Evolutionary conservation across 2,797 vertebrate genomes (phyloP), one percentile per base, ranked within the genome.

Genomic region (Harpagifer antarcticus): DNA sequence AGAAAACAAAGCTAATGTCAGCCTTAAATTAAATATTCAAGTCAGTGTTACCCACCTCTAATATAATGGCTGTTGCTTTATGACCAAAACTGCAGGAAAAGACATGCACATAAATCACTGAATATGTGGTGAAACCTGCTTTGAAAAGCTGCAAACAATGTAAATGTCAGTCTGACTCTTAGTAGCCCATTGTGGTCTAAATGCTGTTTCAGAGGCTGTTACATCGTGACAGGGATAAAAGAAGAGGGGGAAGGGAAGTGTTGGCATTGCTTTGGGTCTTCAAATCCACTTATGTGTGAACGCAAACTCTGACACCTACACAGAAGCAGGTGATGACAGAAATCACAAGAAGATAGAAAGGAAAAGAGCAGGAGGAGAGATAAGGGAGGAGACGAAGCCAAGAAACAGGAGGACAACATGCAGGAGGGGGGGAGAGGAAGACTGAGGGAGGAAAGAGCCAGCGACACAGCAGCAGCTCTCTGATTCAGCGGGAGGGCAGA

Each of bases 401-500:
- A 52, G 48, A 79, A 77, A 61, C 17, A 56, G 4, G 13, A 60
- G 4, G 13, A 60, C 76, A 70, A 45, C 56, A 50, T 14, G 40
- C 57, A 63, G 42, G 23, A 23, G 42, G 40, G 6, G 6, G n/a
- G 6, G n/a, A 11, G 62, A 72, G 44, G 31, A 57, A 50, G 33
- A 52, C 27, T 62, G 19, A 33, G 7, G 15, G 20, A 76, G 37
- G 20, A 81, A 40, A 20, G 44, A 57, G 49, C n/a, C 57, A 78
- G 68, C 12, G 5, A 61, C 27, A 52, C n/a, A 70, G 72, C 64
- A n/a, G 61, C 45, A 45, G 47, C 43, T 64, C 68, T 81, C 49
- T 72, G 75, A 80, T 71, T 55, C 76, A 71, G 71, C 65, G 19
- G 62, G 59, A 75, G 58, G 40, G 58, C 15, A 16, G 78, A 63